phyloP scores from a whole-genome alignment of 2,888 invertebrate genomes.

The Lypha dubia region DNA sequence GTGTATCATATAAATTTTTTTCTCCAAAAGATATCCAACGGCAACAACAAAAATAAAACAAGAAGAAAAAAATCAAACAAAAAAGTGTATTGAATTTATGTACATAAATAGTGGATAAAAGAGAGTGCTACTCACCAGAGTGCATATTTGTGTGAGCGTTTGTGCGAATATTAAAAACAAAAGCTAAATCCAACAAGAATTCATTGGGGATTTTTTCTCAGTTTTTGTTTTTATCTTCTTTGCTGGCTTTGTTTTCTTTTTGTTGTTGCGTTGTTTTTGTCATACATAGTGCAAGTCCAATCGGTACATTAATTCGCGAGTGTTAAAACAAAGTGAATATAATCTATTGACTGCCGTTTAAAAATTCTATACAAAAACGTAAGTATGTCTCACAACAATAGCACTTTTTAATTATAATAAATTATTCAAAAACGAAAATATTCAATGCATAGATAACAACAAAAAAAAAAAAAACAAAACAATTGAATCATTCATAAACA shows the following conservation, averaged over 20 bases:
- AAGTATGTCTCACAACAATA: slow-evolving; percentile 23
- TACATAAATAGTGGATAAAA: slow-evolving; percentile 33
- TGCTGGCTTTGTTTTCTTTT: slow-evolving; percentile 2
- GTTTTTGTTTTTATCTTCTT: slow-evolving; percentile 39
- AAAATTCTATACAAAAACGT: slow-evolving; percentile 3
- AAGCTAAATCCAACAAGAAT: slow-evolving; percentile 65
- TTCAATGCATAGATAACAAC: slow-evolving; percentile 29
- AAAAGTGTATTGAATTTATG: slow-evolving; percentile 52
- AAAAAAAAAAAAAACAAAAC: slow-evolving; percentile 38
- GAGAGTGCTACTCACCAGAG: slow-evolving; percentile 22
- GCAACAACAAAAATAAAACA: slow-evolving; percentile 21
- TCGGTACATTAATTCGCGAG: slow-evolving; percentile 7
- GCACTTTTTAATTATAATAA: slow-evolving; percentile 13
- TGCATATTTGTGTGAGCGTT: slow-evolving; percentile 21
- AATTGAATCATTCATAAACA: slow-evolving; percentile 27
- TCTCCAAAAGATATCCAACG: not conserved
- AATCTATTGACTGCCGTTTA: not conserved
- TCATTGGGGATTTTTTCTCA: slow-evolving; percentile 51
- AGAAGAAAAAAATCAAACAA: slow-evolving; percentile 35
- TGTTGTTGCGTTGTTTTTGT: slow-evolving; percentile 17
- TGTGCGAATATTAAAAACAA: slow-evolving; percentile 39
- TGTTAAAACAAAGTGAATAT: slow-evolving; percentile 20
- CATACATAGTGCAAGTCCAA: slow-evolving; percentile 28
- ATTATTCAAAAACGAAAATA: slow-evolving; percentile 43
- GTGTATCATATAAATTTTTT: not conserved